A percentile compares a stretch with the other conserved stretches of the same genome.
These are phyloP conservation scores for Drosophila koepferae DNA, from an alignment of 2,888 invertebrate genomes.

Conservation along the genomic window DNA sequence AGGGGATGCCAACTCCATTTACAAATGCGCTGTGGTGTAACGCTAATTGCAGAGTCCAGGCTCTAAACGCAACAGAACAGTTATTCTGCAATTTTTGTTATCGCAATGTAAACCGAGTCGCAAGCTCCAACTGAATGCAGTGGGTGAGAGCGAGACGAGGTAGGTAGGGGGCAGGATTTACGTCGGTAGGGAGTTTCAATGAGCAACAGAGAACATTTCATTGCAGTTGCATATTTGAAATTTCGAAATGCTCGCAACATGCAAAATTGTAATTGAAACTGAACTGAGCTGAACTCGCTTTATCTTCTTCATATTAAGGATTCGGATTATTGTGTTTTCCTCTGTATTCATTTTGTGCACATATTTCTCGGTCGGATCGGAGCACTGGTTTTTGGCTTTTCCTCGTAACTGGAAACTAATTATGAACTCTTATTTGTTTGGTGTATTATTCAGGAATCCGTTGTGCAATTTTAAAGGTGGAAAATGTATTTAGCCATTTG, in stretches of 20 bases:
- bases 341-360: neutral
- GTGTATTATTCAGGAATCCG: neutral
- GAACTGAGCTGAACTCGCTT: conserved; percentile 5
- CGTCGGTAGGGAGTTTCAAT: neutral
- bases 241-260: conserved; percentile 27
- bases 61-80: conserved; percentile 34
- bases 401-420: conserved; percentile 25
- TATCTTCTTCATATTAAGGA: conserved; percentile 1
- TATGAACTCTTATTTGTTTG: conserved; percentile 1
- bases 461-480: neutral
- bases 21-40: conserved; percentile 28
- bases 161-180: neutral
- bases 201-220: neutral
- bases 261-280: conserved; percentile 41
- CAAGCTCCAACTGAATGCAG: neutral
- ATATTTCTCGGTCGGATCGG: neutral
- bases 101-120: conserved; percentile 36
- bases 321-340: conserved; percentile 15
- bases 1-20: conserved; percentile 50
- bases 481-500: neutral
- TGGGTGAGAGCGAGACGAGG: neutral
- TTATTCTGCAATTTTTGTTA: conserved; percentile 46
- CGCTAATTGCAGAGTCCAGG: conserved; percentile 7
- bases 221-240: conserved; percentile 55
- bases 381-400: neutral